Conservation (phyloP, 2,888 invertebrate species). For the Nomada hirtipes region DNA sequence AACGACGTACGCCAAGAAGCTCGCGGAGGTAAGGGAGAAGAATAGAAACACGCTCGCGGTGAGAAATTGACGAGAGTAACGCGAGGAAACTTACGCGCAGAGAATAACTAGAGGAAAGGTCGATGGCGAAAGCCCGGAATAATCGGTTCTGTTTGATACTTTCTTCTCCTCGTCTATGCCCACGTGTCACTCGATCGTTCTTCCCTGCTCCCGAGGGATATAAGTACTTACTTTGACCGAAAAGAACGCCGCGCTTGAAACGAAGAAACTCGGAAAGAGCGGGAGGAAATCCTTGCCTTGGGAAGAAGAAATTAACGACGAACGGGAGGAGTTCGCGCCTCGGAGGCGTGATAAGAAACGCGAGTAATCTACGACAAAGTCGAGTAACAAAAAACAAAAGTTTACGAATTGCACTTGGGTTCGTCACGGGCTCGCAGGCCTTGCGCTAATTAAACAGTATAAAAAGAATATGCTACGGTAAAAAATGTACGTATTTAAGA, state of each 20-base stretch:
- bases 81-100: neutral
- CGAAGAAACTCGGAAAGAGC: conserved; percentile 6
- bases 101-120: neutral
- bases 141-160: conserved; percentile 3
- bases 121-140: conserved; percentile 1
- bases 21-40: neutral
- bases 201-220: neutral
- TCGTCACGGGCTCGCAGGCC: conserved; percentile 19
- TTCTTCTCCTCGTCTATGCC: neutral
- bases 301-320: conserved; percentile 45
- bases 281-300: conserved; percentile 4
- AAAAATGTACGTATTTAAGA: conserved; percentile 14
- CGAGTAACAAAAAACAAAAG: conserved; percentile 45
- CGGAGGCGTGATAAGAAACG: conserved; percentile 23
- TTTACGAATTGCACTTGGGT: conserved; percentile 59
- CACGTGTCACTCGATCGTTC: neutral
- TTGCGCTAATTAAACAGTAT: conserved; percentile 27
- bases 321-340: conserved; percentile 36
- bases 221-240: conserved; percentile 45
- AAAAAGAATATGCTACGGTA: conserved; percentile 6
- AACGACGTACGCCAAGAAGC: neutral
- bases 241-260: conserved; percentile 8
- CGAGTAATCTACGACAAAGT: conserved; percentile 15
- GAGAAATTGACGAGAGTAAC: neutral
- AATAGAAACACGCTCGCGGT: neutral